Conservation (phyloP, 2,797 vertebrate genomes). For the Alca torda region DNA sequence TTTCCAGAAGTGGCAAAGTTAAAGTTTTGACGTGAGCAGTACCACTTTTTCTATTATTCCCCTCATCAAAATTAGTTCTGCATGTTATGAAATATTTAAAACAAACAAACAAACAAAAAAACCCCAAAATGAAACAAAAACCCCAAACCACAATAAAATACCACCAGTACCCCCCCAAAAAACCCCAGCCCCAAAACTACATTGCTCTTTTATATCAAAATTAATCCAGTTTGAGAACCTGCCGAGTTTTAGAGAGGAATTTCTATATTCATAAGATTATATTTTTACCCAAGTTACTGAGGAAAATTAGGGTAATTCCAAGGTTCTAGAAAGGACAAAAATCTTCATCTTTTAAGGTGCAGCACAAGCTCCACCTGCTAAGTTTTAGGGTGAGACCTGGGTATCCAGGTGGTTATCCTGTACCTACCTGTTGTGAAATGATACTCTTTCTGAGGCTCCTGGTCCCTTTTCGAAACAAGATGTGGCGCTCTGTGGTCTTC, state of each 20-base stretch:
- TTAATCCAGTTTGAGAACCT: not conserved
- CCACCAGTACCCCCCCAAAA: not conserved
- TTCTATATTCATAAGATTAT: not conserved
- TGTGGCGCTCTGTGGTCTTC: not conserved
- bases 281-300: not conserved
- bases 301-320: not conserved
- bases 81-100: not conserved
- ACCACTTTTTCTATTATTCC: not conserved
- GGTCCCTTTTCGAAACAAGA: not conserved
- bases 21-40: not conserved
- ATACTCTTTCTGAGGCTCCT: not conserved
- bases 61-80: not conserved
- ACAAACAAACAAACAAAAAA: not conserved
- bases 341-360: not conserved
- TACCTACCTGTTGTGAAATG: not conserved
- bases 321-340: not conserved
- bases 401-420: not conserved
- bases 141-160: not conserved
- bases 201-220: not conserved
- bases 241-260: not conserved
- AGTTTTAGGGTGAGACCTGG: not conserved
- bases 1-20: not conserved
- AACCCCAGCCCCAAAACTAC: not conserved
- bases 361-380: not conserved
- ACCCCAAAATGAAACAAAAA: not conserved